phyloP scores from a whole-genome alignment of 2,113 vertebrate species.

The Podocnemis expansa region DNA sequence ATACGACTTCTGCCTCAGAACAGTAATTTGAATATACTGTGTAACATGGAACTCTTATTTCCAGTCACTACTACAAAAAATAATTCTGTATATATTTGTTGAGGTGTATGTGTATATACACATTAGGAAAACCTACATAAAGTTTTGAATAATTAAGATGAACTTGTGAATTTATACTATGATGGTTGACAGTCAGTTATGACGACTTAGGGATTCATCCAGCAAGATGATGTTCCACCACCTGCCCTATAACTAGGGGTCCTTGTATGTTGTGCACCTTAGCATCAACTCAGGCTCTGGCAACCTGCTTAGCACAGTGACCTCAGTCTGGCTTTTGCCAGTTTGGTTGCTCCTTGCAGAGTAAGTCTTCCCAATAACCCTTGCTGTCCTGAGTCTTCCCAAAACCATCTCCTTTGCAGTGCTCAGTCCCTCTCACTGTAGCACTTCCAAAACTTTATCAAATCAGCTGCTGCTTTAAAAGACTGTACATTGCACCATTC shows the following conservation, averaged over 20 bases:
- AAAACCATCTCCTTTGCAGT: background rate
- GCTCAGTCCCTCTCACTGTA: background rate
- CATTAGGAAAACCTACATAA: background rate
- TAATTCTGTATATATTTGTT: background rate
- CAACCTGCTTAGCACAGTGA: background rate
- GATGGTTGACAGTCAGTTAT: background rate
- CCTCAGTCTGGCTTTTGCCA: background rate
- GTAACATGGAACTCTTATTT: background rate
- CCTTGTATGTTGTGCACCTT: background rate
- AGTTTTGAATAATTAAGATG: background rate
- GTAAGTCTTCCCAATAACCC: background rate
- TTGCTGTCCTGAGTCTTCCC: background rate
- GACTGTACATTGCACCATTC: no score
- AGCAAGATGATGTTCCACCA: no score
- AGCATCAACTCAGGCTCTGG: background rate
- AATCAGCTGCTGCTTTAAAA: background rate
- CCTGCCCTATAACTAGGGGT: no score
- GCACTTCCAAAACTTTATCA: background rate
- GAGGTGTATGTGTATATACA: background rate
- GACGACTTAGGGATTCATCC: background rate
- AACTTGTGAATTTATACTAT: background rate
- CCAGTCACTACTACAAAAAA: background rate
- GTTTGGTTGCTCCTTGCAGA: background rate
- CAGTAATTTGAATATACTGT: background rate
- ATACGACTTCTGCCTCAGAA: background rate